Evolutionary conservation across 1,140 invertebrate genomes (phyloP), one percentile per base, ranked within the genome.

Genomic region (Solen grandis): DNA sequence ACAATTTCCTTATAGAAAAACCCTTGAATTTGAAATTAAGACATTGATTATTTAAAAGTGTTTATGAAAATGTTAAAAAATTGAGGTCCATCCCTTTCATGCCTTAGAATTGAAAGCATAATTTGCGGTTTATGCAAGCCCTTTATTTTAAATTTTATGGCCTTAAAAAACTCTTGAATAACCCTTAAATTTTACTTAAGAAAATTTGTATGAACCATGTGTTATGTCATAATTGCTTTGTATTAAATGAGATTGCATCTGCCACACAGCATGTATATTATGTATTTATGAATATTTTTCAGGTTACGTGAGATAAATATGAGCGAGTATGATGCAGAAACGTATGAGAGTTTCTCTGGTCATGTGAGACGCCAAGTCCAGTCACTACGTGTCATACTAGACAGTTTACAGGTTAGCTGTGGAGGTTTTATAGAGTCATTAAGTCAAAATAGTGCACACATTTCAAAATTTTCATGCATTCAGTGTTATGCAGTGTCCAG

Each of bases 271-370:
- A 19, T 25, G 27, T 25, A 1, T 22, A 54, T 22, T 52, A n/a
- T 52, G 52, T 54, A 25, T 54, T 54, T 54, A 2, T 8, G n/a
- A n/a, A n/a, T n/a, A n/a, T n/a, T 19, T 60, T 60, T 29, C 77
- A 90, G 95, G 77, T 92, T 99, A 22, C 94, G 95, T 85, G 97
- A 99, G 91, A 99, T 99, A 68, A 94, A 95, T 86, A 99, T 99
- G 98, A 97, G 96, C 86, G 95, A 97, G 87, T 97, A 97, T 91
- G 98, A 99, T 92, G 96, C 97, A 38, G 94, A 95, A 54, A 87
- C 98, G 1, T 99, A 99, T 89, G 94, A 95, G 27, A 95, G 96
- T 89, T 97, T 97, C 90, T 95, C 95, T 46, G 93, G 93, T 55
- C 95, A 96, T 46, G 97, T 99, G 19, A 92, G 95, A 16, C 95